Conservation (phyloP, 2,888 invertebrate species). For the Tetanocera ferruginea region DNA sequence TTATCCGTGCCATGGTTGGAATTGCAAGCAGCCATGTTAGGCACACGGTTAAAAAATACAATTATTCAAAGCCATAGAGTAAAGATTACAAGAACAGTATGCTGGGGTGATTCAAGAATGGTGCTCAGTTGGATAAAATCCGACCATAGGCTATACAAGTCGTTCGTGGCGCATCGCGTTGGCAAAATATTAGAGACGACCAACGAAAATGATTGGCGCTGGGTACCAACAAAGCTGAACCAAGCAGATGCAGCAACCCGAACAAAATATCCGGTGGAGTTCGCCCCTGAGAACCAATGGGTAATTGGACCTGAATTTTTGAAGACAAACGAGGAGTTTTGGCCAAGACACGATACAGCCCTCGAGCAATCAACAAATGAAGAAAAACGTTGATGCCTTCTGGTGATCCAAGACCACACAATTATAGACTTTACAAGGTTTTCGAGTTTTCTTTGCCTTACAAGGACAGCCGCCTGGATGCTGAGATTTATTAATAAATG, state of each 20-base stretch:
- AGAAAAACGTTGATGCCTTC: too few species aligned
- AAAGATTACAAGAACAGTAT: background rate
- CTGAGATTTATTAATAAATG: background rate
- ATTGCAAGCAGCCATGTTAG: slow-evolving; percentile 35
- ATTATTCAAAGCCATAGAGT: background rate
- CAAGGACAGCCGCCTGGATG: background rate
- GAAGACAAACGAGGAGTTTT: too few species aligned
- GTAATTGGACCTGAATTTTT: too few species aligned
- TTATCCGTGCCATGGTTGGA: slow-evolving; percentile 39
- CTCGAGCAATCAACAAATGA: too few species aligned
- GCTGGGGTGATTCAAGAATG: background rate
- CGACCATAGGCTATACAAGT: background rate
- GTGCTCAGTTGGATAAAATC: background rate
- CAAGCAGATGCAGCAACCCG: background rate
- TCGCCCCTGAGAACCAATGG: too few species aligned
- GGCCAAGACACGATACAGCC: too few species aligned
- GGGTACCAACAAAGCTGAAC: background rate
- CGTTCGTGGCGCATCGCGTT: background rate
- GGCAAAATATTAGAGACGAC: background rate
- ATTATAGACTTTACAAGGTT: background rate
- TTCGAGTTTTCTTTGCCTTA: background rate
- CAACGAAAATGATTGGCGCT: too few species aligned
- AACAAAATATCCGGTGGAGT: background rate
- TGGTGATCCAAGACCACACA: too few species aligned
- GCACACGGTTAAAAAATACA: slow-evolving; percentile 29